Percentiles rank a stretch among this genome's conserved stretches.
Conservation (phyloP, 2,797 vertebrate species). For the Parauchenoglanis punctatus region DNA sequence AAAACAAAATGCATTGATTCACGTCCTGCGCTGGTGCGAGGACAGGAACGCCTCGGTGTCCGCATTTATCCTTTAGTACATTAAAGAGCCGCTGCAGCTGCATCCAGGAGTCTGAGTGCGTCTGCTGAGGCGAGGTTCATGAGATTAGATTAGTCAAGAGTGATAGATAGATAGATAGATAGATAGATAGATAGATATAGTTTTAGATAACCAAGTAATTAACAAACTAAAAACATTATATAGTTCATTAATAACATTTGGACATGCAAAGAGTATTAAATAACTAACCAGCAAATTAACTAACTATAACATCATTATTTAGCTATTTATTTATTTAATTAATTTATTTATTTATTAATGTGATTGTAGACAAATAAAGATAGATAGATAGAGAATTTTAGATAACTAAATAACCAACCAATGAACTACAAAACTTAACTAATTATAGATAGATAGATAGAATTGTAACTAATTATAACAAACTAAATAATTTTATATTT, state of each 20-base stretch:
- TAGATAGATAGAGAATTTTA: neutral
- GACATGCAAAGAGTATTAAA: no score
- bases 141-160: constrained; percentile 59
- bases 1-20: constrained; percentile 50
- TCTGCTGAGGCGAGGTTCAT: constrained; percentile 77
- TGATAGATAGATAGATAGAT: neutral
- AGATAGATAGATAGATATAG: neutral
- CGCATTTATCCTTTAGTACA: constrained; percentile 70
- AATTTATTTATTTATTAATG: neutral
- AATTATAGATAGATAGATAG: neutral
- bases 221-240: no score
- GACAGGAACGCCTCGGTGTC: constrained; percentile 63
- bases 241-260: no score
- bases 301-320: no score
- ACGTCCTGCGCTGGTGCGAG: constrained; percentile 31
- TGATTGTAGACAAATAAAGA: neutral
- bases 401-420: no score
- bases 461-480: neutral
- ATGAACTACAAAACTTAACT: no score
- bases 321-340: neutral
- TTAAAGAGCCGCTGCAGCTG: constrained; percentile 62
- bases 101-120: constrained; percentile 69
- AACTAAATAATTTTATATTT: neutral
- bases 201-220: no score
- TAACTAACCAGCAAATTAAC: no score